A percentile compares a stretch with the other conserved stretches of the same genome.
Conservation (phyloP, 2,797 vertebrate species). For the Enteromius fasciolatus region DNA sequence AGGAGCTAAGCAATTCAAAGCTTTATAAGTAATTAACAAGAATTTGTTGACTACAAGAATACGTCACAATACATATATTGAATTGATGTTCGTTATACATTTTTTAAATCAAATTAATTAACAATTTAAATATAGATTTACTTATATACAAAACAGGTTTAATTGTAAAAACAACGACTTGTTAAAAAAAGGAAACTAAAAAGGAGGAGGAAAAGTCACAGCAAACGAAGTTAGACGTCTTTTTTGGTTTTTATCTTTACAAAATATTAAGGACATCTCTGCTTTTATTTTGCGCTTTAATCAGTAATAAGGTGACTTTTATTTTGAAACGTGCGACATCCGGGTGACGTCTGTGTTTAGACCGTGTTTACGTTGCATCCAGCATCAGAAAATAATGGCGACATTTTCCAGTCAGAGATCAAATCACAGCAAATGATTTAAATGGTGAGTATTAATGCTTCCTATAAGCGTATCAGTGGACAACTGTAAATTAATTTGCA, state of each 20-base stretch:
- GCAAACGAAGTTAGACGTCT: not conserved
- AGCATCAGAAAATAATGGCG: not conserved
- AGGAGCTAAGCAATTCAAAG: too few relatives aligned
- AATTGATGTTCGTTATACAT: not conserved
- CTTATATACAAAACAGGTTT: not conserved
- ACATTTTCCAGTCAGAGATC: not conserved
- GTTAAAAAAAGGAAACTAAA: too few relatives aligned
- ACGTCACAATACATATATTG: not conserved
- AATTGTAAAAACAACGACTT: not conserved
- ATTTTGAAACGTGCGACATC: conserved; percentile 9
- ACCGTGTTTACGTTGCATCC: not conserved
- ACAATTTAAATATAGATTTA: not conserved
- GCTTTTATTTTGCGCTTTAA: not conserved
- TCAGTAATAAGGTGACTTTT: not conserved
- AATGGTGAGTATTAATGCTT: not conserved
- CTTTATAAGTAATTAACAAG: too few relatives aligned
- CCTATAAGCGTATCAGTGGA: not conserved
- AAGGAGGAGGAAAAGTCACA: not conserved
- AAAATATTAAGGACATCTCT: not conserved
- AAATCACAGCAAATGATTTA: not conserved
- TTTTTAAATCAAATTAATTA: not conserved
- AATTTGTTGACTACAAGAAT: too few relatives aligned
- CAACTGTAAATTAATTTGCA: not conserved
- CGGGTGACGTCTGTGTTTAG: conserved; percentile 21
- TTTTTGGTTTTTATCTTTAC: not conserved